Evolutionary conservation across 2,888 invertebrate genomes (phyloP), one percentile per base, ranked within the genome.

Genomic region (Zelleria hepariella): DNA sequence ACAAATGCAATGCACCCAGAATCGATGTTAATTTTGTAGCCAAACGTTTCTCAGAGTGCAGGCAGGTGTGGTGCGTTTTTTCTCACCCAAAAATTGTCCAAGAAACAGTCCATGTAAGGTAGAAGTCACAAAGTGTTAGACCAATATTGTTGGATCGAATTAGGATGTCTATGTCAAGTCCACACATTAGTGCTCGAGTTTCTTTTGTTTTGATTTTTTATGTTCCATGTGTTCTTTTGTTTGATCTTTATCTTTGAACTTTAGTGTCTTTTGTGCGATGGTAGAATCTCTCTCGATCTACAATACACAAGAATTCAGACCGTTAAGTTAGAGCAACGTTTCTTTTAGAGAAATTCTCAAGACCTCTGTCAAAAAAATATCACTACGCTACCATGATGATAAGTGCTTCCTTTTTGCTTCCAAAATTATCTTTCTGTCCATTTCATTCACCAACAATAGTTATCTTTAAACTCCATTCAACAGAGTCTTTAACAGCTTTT

Each of bases 61-160:
- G 53, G 55, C 24, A 24, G 55, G 18, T 51, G 51, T 42, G 32
- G 32, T 42, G 32, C 32, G 15, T 42, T 42, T 20, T 20, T 51
- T 51, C 21, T 51, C 21, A 51, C 18, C 51, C 51, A 51, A 51
- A 8, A 24, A 25, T 53, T n/a, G 10, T 23, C 53, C 21, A 58
- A 61, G 58, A 54, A 58, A 62, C 58, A 58, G 52, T 15, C 8
- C 47, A 57, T 21, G 57, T 47, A 49, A 51, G 58, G 20, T 53
- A 60, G 55, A 65, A 62, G 70, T 73, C 54, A 7, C 8, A 54
- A 74, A 75, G 75, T 78, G 75, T 75, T 74, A 69, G 66, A 62
- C 70, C 75, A 80, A 80, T 78, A 80, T 74, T 75, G 68, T 68
- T 65, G 64, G 66, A 73, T 70, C 68, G 74, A 79, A 81, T 80